Evolutionary conservation across 2,888 invertebrate species (phyloP), one percentile per base, ranked within the genome.

Genomic region (Tetragnatha montana): DNA sequence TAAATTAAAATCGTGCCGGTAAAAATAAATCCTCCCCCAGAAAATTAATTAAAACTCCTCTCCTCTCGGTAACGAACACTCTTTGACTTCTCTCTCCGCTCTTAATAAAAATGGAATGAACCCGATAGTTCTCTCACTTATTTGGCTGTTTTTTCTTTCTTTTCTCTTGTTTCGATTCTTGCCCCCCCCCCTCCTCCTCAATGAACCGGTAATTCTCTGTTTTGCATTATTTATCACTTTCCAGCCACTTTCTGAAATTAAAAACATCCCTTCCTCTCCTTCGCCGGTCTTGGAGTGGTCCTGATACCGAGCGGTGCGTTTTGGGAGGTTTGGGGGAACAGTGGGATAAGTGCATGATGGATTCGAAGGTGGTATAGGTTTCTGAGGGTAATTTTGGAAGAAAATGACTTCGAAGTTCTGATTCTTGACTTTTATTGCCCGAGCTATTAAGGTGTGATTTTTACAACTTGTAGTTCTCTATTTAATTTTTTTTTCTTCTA

Each of bases 231-330:
- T 78, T 78, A 78, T 68, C 78, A 60, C 78, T 60, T 50, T 19
- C 21, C 21, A 0, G 50, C 51, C 78, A 78, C 78, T 78, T 78
- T 19, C 50, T 51, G 35, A 78, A 78, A 78, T 78, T 78, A 78
- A 78, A 78, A 78, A 78, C 60, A 19, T 60, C 78, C 22, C 10
- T 51, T 10, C 22, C 47, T 78, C 21, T 68, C 19, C 12, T 8
- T 6, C 22, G 14, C 12, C 60, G 10, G 8, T 17, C 60, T 17
- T 17, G 60, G 17, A 60, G 17, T 60, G 60, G 8, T 4, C 35
- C 4, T 4, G 14, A 60, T 60, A 60, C 8, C 10, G 60, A 7
- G 12, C 17, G 14, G 60, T 10, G 10, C 60, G 17, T 17, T 35
- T 35, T 35, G 35, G 35, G 35, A 35, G 35, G 35, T 35, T 35